Conservation (phyloP, 1,140 invertebrate species). For the Teleopsis dalmanni region DNA sequence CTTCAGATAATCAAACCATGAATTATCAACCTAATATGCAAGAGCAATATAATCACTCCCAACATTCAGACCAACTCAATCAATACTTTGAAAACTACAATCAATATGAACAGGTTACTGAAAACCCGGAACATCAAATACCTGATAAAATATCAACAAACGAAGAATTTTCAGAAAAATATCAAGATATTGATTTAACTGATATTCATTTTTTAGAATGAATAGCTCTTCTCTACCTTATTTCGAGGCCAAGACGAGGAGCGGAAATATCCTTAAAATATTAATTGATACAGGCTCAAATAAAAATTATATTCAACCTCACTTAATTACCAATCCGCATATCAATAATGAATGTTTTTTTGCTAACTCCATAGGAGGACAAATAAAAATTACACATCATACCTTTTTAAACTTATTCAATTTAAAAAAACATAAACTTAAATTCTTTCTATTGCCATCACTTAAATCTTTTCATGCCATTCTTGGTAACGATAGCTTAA, state of each 20-base stretch:
- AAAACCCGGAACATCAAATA: no score
- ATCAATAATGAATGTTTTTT: slow-evolving; percentile 11
- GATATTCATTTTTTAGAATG: slow-evolving; percentile 18
- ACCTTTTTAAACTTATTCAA: slow-evolving; percentile 15
- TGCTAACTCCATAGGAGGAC: slow-evolving; percentile 15
- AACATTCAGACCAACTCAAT: no score
- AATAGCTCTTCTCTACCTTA: slow-evolving; percentile 20
- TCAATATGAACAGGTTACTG: no score
- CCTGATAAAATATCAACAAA: no score
- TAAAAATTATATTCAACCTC: slow-evolving; percentile 16
- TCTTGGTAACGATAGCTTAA: slow-evolving; percentile 15
- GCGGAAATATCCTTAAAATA: slow-evolving; percentile 13
- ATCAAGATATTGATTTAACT: not conserved
- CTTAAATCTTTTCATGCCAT: slow-evolving; percentile 15
- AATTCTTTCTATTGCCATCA: slow-evolving; percentile 14
- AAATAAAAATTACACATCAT: slow-evolving; percentile 11
- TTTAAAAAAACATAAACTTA: slow-evolving; percentile 6
- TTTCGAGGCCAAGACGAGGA: slow-evolving; percentile 14
- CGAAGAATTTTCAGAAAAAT: no score
- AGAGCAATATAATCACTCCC: no score
- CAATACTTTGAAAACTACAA: no score
- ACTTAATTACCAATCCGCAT: slow-evolving; percentile 3
- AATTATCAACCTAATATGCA: not conserved
- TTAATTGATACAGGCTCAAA: slow-evolving; percentile 17
- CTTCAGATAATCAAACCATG: not conserved